Base-by-base conservation (phyloP, 2,888 invertebrate genomes). In the Chromoteleia sp. region DNA sequence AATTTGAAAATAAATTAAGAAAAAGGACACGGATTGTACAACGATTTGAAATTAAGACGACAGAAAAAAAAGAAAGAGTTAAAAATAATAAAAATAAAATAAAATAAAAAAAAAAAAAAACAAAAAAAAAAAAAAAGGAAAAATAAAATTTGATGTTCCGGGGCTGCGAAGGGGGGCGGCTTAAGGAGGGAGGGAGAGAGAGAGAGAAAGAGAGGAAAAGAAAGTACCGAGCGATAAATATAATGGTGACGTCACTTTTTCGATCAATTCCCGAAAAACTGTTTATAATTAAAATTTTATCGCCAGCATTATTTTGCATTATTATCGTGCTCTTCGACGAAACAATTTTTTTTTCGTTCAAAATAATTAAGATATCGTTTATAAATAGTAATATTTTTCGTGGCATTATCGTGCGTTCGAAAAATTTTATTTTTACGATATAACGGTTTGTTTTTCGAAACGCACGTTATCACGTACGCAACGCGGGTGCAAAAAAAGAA, bases 321-420 rank as follows among this genome's bases (percentile, higher is more conserved):
- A 14, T 48, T 14, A 48, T 63, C 39, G 39, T 1, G 12, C 39
- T 15, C 10, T 17, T 63, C 14, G 33, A 19, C 17, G 29, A 41
- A 29, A 43, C 30, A 30, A 33, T 63, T 65, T 48, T 63, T 65
- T 65, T 21, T 19, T 4, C 25, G 19, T 36, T 50, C 39, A 21
- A 67, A 67, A 52, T 67, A 41, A 67, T 52, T 67, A 67, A 67
- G 67, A 67, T 67, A 67, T 6, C 52, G 41, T 41, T 67, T 52
- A 52, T 67, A 67, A 67, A 67, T 52, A 52, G 52, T 41, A 39
- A 67, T 54, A 41, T 41, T 39, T 36, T 52, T 67, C 48, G 29
- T 2, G 29, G 41, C 17, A 19, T 52, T 67, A 67, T 67, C 67
- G 17, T 39, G 21, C 8, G 43, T 17, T 59, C 43, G 30, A 68